Conservation (phyloP, 2,113 vertebrate genomes). For the Sphyrna mokarran region DNA sequence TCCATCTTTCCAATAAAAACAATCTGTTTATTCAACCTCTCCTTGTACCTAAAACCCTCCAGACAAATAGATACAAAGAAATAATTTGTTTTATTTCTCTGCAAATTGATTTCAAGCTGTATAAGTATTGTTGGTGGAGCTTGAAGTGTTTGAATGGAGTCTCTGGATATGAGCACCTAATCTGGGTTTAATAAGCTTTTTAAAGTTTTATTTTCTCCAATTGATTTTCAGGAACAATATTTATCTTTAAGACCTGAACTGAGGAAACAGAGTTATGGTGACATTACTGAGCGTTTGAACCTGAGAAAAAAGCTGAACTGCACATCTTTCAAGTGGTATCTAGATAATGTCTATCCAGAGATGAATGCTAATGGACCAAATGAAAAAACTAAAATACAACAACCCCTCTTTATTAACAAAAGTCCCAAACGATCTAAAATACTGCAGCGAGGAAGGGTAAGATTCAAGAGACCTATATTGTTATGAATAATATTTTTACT, state of each 20-base stretch:
- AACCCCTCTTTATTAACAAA: constrained; percentile 74
- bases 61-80: neutral
- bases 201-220: neutral
- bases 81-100: neutral
- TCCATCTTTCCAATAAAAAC: too few relatives aligned
- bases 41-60: too few relatives aligned
- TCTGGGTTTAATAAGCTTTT: neutral
- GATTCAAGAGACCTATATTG: constrained; percentile 35
- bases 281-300: constrained; percentile 26
- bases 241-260: constrained; percentile 33
- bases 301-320: constrained; percentile 36
- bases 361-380: constrained; percentile 6
- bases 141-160: neutral
- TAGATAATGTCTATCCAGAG: constrained; percentile 38
- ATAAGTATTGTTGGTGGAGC: neutral
- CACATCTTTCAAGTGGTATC: constrained; percentile 37
- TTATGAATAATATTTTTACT: neutral
- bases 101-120: neutral
- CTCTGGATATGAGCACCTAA: neutral
- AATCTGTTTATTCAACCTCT: too few relatives aligned
- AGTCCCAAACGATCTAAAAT: constrained; percentile 74
- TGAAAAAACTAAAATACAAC: constrained; percentile 62
- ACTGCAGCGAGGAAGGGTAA: constrained; percentile 81
- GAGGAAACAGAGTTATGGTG: constrained; percentile 32
- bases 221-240: constrained; percentile 33